These are phyloP conservation scores for Magallana gigas DNA, from an alignment of 1,140 invertebrate species.

Conservation along the genomic window DNA sequence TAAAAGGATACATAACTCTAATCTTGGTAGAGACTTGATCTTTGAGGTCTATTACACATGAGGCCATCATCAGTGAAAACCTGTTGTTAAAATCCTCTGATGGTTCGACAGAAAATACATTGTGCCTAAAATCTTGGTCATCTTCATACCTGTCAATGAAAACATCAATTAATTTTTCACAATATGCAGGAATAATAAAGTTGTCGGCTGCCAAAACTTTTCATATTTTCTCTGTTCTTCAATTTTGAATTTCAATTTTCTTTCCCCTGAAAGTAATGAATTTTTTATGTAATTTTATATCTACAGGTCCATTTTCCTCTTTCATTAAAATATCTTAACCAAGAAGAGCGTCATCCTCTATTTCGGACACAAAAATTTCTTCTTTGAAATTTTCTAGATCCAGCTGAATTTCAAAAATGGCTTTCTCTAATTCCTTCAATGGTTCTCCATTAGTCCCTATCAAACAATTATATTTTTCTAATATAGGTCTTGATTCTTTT, in stretches of 20 bases:
- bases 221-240: neutral
- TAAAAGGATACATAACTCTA: slow-evolving; percentile 25
- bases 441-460: slow-evolving; percentile 4
- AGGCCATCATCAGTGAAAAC: slow-evolving; percentile 21
- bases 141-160: slow-evolving; percentile 28
- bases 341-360: slow-evolving; percentile 37
- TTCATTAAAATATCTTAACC: slow-evolving; percentile 41
- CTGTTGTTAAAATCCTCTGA: slow-evolving; percentile 15
- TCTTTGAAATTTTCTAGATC: slow-evolving; percentile 4
- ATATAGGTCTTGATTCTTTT: neutral
- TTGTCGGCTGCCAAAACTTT: slow-evolving; percentile 23
- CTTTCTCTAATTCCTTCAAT: slow-evolving; percentile 39
- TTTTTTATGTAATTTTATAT: neutral
- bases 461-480: slow-evolving; percentile 34
- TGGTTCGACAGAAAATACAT: slow-evolving; percentile 34
- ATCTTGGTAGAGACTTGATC: neutral
- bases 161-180: slow-evolving; percentile 47
- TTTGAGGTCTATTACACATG: slow-evolving; percentile 18
- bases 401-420: slow-evolving; percentile 36
- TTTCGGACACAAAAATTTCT: slow-evolving; percentile 41
- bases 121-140: neutral
- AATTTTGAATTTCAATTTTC: too few relatives aligned
- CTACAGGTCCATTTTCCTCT: neutral
- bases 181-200: slow-evolving; percentile 1
- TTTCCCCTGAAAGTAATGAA: neutral